Evolutionary conservation across 2,888 invertebrate genomes (phyloP).

Genomic region (Eurytoma californica): DNA sequence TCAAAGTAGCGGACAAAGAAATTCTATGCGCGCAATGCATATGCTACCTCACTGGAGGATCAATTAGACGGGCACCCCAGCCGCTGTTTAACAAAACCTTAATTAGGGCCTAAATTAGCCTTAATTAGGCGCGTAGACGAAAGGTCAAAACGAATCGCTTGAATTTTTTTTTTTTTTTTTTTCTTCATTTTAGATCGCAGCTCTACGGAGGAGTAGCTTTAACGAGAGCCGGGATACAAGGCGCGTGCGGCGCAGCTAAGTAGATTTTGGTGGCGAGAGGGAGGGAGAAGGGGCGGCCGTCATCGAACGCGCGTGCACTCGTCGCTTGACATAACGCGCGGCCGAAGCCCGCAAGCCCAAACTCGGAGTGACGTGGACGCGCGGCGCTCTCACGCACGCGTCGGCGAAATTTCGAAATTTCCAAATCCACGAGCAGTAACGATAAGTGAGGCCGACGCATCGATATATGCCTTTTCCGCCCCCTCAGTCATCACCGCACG

Average conservation of each 20-base stretch:
- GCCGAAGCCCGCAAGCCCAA: not conserved
- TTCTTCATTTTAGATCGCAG: too few relatives aligned
- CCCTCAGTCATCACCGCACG: not conserved
- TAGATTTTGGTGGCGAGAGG: not conserved
- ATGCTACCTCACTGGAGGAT: too few relatives aligned
- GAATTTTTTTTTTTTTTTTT: too few relatives aligned
- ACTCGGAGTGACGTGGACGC: constrained; percentile 22
- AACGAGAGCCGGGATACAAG: constrained; percentile 24
- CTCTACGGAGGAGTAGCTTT: not conserved
- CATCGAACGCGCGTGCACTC: not conserved
- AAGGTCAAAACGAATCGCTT: too few relatives aligned
- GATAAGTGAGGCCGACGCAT: constrained; percentile 39
- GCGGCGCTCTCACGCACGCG: not conserved
- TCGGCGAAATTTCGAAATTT: constrained; percentile 16
- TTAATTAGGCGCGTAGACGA: too few relatives aligned
- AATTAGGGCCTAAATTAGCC: too few relatives aligned
- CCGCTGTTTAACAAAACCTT: too few relatives aligned
- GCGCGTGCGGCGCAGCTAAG: not conserved
- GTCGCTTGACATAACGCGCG: constrained; percentile 20
- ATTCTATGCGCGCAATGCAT: too few relatives aligned
- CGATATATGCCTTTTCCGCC: constrained; percentile 19
- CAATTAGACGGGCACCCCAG: too few relatives aligned
- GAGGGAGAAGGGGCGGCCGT: not conserved
- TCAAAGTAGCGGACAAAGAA: too few relatives aligned
- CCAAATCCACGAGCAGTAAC: constrained; percentile 11